Evolutionary conservation across 2,888 invertebrate genomes (phyloP).

Genomic region (Pristionchus japonicus): DNA sequence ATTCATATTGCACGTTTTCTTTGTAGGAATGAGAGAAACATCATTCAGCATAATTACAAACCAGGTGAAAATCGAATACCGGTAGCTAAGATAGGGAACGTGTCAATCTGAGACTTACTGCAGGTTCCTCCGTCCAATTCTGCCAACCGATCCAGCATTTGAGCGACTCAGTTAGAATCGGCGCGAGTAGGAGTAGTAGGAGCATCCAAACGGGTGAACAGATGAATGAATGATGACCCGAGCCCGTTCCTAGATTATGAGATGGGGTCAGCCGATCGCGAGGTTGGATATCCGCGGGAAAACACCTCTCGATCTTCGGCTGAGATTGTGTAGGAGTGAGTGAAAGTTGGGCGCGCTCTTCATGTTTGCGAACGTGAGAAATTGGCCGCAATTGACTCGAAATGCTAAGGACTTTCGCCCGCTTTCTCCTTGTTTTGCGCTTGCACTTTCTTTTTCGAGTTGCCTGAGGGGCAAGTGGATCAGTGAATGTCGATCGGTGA

Average conservation of each 20-base stretch:
- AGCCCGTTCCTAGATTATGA: neutral
- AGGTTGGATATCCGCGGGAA: neutral
- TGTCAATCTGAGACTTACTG: neutral
- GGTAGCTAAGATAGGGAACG: neutral
- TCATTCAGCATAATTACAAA: neutral
- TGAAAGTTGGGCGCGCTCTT: neutral
- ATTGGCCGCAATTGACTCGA: neutral
- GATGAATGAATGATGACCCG: neutral
- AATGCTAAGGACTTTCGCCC: neutral
- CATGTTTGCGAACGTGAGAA: constrained; percentile 8
- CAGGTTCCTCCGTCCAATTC: neutral
- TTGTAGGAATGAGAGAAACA: neutral
- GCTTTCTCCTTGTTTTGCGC: neutral
- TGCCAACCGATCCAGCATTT: constrained; percentile 38
- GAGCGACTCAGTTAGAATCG: neutral
- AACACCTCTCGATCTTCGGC: neutral
- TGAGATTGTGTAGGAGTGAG: neutral
- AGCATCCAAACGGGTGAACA: neutral
- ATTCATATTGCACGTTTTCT: neutral
- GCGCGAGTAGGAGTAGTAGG: neutral
- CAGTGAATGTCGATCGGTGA: neutral
- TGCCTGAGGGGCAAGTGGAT: neutral
- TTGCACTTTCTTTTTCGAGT: neutral
- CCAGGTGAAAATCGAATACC: neutral
- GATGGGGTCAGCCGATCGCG: neutral